Evolutionary conservation across 2,888 invertebrate genomes (phyloP), one percentile per base, ranked within the genome.

Genomic region (Belgica antarctica): DNA sequence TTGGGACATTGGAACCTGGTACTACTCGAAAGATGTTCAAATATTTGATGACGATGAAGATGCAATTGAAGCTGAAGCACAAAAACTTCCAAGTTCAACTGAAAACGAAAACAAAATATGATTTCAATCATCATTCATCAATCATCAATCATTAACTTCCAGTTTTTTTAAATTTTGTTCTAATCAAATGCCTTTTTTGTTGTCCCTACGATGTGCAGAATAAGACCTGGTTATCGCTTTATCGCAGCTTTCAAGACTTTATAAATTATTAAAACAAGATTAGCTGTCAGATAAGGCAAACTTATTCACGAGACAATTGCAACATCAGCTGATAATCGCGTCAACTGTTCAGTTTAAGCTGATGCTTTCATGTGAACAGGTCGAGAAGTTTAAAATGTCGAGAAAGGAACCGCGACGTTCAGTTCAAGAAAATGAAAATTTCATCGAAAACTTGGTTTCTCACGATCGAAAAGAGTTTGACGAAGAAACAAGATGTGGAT

Each of bases 1-100:
- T 4, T 88, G 87, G 74, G 88, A 89, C 75, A 77, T 83, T 36
- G 84, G 85, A 15, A 87, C 88, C 10, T 88, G 87, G 86, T 87
- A 86, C 77, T 85, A 46, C n/a, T 86, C 87, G 1, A 88, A 87
- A 76, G 84, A 86, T 74, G 81, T 88, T 61, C 84, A 86, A 77
- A 87, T 87, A 74, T 87, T 87, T 76, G 87, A 88, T 74, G 86
- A 87, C 73, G 86, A 86, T 74, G 74, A 77, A 5, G 78, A 78
- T 27, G 78, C 78, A 46, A 74, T 75, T 12, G 80, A 80, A 75
- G 74, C 80, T 75, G 47, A 72, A 62, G 74, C 77, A 79, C 17
- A 75, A 77, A 71, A 77, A 77, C 71, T 77, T 79, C 70, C 79
- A 80, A 72, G 77, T 31, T 8, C 57, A 61, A 24, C 24, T 46